These are phyloP conservation scores for Lophura nycthemera DNA, from an alignment of 2,113 vertebrate genomes.

Conservation along the genomic window DNA sequence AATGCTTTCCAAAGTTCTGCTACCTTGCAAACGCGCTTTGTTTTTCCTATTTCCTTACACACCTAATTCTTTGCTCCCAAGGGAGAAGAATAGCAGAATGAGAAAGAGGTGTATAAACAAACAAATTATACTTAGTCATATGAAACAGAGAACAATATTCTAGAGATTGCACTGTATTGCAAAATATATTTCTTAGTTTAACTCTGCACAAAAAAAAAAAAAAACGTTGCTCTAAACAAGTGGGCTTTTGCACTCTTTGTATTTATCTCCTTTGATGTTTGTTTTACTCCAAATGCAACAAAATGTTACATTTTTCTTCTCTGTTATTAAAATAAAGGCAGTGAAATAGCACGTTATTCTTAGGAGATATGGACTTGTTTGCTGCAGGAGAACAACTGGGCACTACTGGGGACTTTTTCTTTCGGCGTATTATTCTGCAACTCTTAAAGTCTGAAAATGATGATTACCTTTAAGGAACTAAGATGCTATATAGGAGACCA, in stretches of 20 bases:
- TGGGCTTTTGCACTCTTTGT: background rate
- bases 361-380: background rate
- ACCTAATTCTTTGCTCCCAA: constrained; percentile 38
- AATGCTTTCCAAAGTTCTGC: background rate
- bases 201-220: constrained; percentile 16
- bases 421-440: background rate
- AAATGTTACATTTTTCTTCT: background rate
- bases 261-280: constrained; percentile 24
- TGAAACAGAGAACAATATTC: constrained; percentile 18
- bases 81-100: constrained; percentile 46
- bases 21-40: constrained; percentile 49
- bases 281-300: background rate
- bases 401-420: background rate
- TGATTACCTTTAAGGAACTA: background rate
- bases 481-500: background rate
- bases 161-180: background rate
- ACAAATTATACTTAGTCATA: constrained; percentile 70
- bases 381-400: background rate
- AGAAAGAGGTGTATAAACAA: constrained; percentile 69
- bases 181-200: constrained; percentile 29
- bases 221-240: background rate
- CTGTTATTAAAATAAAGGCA: background rate
- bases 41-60: constrained; percentile 36
- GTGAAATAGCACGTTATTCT: background rate
- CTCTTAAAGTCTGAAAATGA: background rate